Evolutionary conservation across 2,113 vertebrate species (phyloP).

Genomic region (Neogobius melanostomus): DNA sequence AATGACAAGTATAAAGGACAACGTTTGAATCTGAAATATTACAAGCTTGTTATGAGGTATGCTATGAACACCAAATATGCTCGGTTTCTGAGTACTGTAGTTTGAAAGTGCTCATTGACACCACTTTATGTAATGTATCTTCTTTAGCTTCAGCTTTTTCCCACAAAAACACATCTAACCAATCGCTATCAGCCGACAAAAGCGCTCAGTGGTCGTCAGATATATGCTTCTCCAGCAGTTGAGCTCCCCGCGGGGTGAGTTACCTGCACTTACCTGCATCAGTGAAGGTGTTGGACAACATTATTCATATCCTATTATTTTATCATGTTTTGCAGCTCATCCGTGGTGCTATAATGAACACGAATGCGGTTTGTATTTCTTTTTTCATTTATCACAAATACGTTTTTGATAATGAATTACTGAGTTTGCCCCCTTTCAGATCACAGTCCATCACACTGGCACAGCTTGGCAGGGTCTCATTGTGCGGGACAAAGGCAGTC

Average conservation of each 20-base stretch:
- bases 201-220: conserved; percentile 26
- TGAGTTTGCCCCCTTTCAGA: conserved; percentile 12
- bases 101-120: background rate
- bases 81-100: background rate
- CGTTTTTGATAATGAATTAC: background rate
- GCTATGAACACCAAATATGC: background rate
- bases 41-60: too few relatives aligned
- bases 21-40: too few relatives aligned
- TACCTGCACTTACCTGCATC: background rate
- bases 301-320: background rate
- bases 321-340: conserved; percentile 21
- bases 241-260: conserved; percentile 36
- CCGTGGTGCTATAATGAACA: conserved; percentile 59
- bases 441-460: conserved; percentile 20
- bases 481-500: conserved; percentile 50
- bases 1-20: too few relatives aligned
- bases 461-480: conserved; percentile 16
- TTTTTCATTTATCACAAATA: background rate
- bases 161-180: background rate
- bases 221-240: conserved; percentile 50
- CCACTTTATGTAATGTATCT: background rate
- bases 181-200: conserved; percentile 49
- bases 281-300: background rate
- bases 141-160: conserved; percentile 48
- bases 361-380: conserved; percentile 54